Base-by-base conservation (phyloP, 2,797 vertebrate species). In the Parambassis ranga region DNA sequence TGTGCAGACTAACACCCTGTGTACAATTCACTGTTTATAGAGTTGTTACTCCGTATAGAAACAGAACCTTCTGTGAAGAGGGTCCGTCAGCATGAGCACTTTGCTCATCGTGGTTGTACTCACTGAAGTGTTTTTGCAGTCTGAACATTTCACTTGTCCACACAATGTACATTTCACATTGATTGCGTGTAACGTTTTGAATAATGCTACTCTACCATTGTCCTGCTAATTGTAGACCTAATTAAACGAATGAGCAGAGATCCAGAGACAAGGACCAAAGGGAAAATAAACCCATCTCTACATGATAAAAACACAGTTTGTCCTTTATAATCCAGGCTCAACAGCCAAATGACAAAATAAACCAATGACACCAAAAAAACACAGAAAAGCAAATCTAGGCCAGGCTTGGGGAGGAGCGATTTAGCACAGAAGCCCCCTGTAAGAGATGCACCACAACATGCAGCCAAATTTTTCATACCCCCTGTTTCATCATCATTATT, bases 381-480 rank as follows among this genome's bases (percentile, higher is more conserved):
- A 71, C 43, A 44, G 49, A 75, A n/a, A 69, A 51, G 37, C 55
- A 83, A 74, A 90, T 83, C 74, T 89, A 84, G 84, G 82, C 60
- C 85, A 87, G 42, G 57, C 61, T 68, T 35, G 35, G 64, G 50
- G 55, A 78, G 80, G 65, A 83, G 61, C 65, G 77, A 82, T 84
- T 84, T 80, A 65, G 67, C 63, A 59, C 65, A 79, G 85, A 89
- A 84, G 71, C 79, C 79, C 78, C 84, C 84, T 76, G 73, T 88
- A 81, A 74, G 72, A 79, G 65, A 68, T 75, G 18, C 57, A 76
- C 63, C 71, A 59, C 82, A 87, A 87, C 87, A 82, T 83, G 56
- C 77, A 82, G 61, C 68, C 77, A 81, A 77, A 84, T 56, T 81
- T 76, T 67, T 77, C 47, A 83, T 74, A 78, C 65, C 65, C 77